Base-by-base conservation (phyloP, 2,888 invertebrate species). In the Auanema freiburgensis region DNA sequence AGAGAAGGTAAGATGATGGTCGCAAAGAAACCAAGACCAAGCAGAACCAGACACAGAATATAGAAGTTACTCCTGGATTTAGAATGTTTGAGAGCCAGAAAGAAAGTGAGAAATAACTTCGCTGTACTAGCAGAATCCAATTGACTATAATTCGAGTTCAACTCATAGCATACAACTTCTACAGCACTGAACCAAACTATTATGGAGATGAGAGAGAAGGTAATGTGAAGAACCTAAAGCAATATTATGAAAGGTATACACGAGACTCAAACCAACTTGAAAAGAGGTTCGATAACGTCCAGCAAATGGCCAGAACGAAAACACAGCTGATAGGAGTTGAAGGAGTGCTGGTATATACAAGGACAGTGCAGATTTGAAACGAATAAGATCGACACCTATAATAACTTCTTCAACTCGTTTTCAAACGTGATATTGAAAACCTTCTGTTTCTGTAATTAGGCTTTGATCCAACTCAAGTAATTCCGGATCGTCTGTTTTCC, bases 21-120 rank as follows among this genome's bases (percentile, higher is more conserved):
- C 14, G 62, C 66, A 24, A 71, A 71, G 21, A 64, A 71, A n/a
- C 55, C 71, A 24, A 68, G 52, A 23, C 66, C 63, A 63, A 71
- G 60, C 11, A 33, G 8, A 33, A 33, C 33, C 33, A 33, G 8
- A 33, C 33, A 33, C 33, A 33, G 33, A 33, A 33, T 33, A 33
- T 33, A 33, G 8, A 33, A 33, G 8, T 33, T 33, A 8, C 33
- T 33, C 8, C 33, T 33, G 33, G 8, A 46, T 46, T 21, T 16
- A 8, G 6, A 46, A 5, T 46, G 3, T 46, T 46, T 46, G 1
- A 18, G 2, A 8, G 11, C 16, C 5, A 2, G 11, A 16, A 60
- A 50, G 44, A 59, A 59, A 6, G 63, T 33, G 14, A n/a, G 43
- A 12, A 46, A 5, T 46, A 5, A 16, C 18, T 21, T 21, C 46